Percentiles rank a stretch among this genome's conserved stretches.
Conservation (phyloP, 2,888 invertebrate genomes). For the Sipunculus nudus region DNA sequence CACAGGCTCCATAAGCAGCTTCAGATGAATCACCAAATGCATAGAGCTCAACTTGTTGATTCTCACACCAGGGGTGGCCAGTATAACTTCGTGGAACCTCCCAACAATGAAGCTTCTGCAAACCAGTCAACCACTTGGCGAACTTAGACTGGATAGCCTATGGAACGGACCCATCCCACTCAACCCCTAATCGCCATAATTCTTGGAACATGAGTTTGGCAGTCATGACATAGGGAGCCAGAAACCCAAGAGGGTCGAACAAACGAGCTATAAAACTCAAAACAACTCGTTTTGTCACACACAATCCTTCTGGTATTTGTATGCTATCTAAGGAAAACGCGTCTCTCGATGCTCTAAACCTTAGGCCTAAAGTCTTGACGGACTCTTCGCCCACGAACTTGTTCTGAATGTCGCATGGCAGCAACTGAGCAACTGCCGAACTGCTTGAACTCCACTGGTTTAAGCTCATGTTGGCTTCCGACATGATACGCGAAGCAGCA, state of each 20-base stretch:
- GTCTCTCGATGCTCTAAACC: conserved; percentile 22
- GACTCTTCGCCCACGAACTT: background rate
- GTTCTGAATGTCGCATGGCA: background rate
- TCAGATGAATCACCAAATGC: conserved; percentile 43
- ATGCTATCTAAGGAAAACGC: conserved; percentile 19
- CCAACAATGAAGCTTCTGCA: background rate
- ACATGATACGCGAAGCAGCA: conserved; percentile 14
- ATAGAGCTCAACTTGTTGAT: conserved; percentile 11
- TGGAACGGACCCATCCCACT: conserved; percentile 39
- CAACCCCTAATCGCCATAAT: conserved; percentile 38
- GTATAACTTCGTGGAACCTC: background rate
- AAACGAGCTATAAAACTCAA: conserved; percentile 30
- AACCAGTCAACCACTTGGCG: conserved; percentile 4
- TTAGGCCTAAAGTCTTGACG: conserved; percentile 19
- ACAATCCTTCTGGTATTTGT: background rate
- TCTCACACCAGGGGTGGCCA: background rate
- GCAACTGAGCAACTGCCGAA: background rate
- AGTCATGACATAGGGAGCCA: conserved; percentile 25
- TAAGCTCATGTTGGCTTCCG: conserved; percentile 31
- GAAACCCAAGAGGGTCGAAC: conserved; percentile 40
- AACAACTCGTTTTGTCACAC: conserved; percentile 24
- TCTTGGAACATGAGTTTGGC: conserved; percentile 44
- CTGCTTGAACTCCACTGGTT: conserved; percentile 38
- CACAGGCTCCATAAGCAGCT: conserved; percentile 35
- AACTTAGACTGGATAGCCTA: background rate